phyloP scores from a whole-genome alignment of 2,797 vertebrate species.

The Astyanax mexicanus region DNA sequence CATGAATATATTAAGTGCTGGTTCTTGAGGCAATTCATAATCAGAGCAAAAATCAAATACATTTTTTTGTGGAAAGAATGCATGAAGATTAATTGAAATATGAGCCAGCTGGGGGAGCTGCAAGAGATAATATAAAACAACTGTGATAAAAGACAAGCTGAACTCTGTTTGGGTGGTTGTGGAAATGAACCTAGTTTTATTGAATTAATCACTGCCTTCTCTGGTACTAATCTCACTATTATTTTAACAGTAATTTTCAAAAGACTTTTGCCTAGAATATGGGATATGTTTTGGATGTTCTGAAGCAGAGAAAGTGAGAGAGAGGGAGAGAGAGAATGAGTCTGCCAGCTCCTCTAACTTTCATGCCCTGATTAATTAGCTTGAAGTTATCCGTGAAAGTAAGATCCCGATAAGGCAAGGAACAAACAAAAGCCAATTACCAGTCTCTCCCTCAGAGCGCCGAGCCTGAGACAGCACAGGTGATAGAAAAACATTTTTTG shows the following conservation, averaged over 20 bases:
- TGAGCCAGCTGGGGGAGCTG: constrained; percentile 52
- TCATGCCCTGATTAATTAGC: constrained; percentile 74
- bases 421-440: constrained; percentile 79
- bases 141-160: constrained; percentile 28
- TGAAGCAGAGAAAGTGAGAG: constrained; percentile 43
- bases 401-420: constrained; percentile 74
- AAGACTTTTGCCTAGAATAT: constrained; percentile 36
- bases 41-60: constrained; percentile 32
- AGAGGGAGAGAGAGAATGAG: constrained; percentile 34
- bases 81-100: constrained; percentile 55
- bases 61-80: constrained; percentile 62
- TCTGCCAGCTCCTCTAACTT: constrained; percentile 53
- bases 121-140: constrained; percentile 61
- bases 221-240: constrained; percentile 45
- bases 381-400: constrained; percentile 77
- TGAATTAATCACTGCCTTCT: constrained; percentile 36
- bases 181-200: constrained; percentile 55
- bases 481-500: neutral
- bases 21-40: constrained; percentile 19
- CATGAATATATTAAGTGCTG: neutral
- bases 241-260: constrained; percentile 52
- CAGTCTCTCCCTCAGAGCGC: constrained; percentile 61
- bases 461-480: constrained; percentile 40
- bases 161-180: constrained; percentile 49
- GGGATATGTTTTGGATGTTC: constrained; percentile 39